phyloP scores from a whole-genome alignment of 2,797 vertebrate genomes.

The Periophthalmus magnuspinnatus region DNA sequence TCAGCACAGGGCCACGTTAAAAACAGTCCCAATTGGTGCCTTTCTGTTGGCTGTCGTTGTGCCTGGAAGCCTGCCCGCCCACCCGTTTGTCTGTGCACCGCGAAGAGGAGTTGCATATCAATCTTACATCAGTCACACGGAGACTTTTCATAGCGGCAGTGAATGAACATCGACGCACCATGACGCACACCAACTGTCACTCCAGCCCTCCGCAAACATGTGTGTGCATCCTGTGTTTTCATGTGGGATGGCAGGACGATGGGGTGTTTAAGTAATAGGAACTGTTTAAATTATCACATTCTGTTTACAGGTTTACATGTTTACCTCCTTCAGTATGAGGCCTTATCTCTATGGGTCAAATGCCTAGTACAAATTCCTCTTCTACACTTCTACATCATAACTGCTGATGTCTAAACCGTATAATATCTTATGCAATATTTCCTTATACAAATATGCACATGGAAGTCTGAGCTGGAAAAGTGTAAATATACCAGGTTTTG shows the following conservation, averaged over 20 bases:
- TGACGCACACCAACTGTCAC: slow-evolving; percentile 70
- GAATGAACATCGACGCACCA: slow-evolving; percentile 60
- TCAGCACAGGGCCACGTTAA: slow-evolving; percentile 3
- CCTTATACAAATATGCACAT: too few species aligned
- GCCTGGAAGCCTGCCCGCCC: slow-evolving; percentile 68
- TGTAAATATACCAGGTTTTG: too few species aligned
- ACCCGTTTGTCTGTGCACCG: slow-evolving; percentile 70
- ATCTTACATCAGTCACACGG: slow-evolving; percentile 75
- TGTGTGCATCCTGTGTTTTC: slow-evolving; percentile 15
- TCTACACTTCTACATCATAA: too few species aligned
- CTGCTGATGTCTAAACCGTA: too few species aligned
- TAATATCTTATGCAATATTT: too few species aligned
- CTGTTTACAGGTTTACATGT: not conserved
- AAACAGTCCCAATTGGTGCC: slow-evolving; percentile 34
- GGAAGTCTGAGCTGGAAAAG: too few species aligned
- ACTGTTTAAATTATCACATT: slow-evolving; percentile 2
- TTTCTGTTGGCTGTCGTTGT: slow-evolving; percentile 38
- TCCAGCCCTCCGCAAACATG: slow-evolving; percentile 16
- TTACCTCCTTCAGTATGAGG: too few species aligned
- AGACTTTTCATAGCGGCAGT: slow-evolving; percentile 67
- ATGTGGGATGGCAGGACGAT: not conserved
- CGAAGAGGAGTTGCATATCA: slow-evolving; percentile 74
- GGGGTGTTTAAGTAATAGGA: not conserved
- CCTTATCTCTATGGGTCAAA: too few species aligned
- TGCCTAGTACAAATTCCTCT: too few species aligned